Evolutionary conservation across 2,797 vertebrate genomes (phyloP).

Genomic region (Podarcis lilfordi): DNA sequence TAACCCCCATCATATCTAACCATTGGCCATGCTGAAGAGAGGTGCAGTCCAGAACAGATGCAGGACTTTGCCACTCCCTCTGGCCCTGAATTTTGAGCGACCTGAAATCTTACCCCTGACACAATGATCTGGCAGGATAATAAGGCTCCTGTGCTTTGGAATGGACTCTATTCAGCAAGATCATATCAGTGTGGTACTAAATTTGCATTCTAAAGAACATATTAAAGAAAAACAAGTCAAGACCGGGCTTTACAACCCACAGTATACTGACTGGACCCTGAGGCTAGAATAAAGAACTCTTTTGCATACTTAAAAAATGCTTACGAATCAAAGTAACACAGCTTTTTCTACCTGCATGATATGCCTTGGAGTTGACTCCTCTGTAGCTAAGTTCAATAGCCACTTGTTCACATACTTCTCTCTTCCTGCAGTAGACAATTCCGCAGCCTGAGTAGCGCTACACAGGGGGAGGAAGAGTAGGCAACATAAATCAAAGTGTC

Average conservation of each 20-base stretch:
- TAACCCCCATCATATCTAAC: no score
- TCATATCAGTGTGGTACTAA: background rate
- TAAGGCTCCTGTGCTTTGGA: background rate
- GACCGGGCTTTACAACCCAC: background rate
- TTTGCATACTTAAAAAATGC: background rate
- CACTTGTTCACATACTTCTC: slow-evolving; percentile 92
- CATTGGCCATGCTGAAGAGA: no score
- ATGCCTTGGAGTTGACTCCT: slow-evolving; percentile 89
- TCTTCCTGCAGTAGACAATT: slow-evolving; percentile 96
- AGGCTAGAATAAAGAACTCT: background rate
- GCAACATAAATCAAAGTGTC: slow-evolving; percentile 1
- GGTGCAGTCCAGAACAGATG: no score
- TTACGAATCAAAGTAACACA: background rate
- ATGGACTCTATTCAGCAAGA: background rate
- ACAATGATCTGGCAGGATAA: background rate
- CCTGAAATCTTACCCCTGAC: background rate
- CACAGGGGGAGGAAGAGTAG: slow-evolving; percentile 11
- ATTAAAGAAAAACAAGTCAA: background rate
- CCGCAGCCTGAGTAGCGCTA: slow-evolving; percentile 88
- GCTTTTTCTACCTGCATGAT: slow-evolving; percentile 90
- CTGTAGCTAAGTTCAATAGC: slow-evolving; percentile 88
- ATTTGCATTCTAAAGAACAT: background rate
- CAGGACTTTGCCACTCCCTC: no score
- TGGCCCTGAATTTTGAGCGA: background rate
- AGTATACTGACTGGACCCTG: background rate